A percentile compares a stretch with the other conserved stretches of the same genome.
Conservation (phyloP, 2,113 vertebrate genomes). For the Hippocampus barbouri region DNA sequence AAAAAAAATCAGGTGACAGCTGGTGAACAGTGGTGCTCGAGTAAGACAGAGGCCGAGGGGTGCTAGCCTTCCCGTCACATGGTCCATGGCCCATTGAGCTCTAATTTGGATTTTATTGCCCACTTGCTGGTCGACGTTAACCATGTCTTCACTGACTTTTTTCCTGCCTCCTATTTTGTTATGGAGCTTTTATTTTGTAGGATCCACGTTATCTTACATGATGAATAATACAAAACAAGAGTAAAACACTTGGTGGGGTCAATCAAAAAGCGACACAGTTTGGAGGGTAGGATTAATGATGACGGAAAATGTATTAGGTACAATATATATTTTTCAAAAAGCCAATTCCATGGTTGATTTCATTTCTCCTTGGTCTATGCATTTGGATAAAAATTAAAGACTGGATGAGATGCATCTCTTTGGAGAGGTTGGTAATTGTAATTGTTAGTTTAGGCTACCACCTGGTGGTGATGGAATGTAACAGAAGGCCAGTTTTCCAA, state of each 20-base stretch:
- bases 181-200: neutral
- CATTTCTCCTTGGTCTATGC: neutral
- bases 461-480: neutral
- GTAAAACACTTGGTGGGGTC: neutral
- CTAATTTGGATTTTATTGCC: conserved; percentile 28
- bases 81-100: conserved; percentile 29
- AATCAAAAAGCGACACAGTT: neutral
- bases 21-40: conserved; percentile 25
- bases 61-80: conserved; percentile 31
- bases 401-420: neutral
- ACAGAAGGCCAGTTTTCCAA: neutral
- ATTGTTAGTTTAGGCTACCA: neutral
- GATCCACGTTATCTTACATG: neutral
- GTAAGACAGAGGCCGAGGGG: conserved; percentile 19
- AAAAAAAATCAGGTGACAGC: conserved; percentile 3
- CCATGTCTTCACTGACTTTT: conserved; percentile 3
- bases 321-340: neutral
- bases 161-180: neutral
- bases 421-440: neutral
- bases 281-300: neutral
- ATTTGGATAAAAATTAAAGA: neutral
- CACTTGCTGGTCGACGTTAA: conserved; percentile 17
- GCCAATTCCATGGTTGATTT: neutral
- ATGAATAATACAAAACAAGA: neutral
- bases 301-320: neutral